These are phyloP conservation scores for Orestias chungarensis DNA, from an alignment of 2,797 vertebrate species.

Conservation along the genomic window DNA sequence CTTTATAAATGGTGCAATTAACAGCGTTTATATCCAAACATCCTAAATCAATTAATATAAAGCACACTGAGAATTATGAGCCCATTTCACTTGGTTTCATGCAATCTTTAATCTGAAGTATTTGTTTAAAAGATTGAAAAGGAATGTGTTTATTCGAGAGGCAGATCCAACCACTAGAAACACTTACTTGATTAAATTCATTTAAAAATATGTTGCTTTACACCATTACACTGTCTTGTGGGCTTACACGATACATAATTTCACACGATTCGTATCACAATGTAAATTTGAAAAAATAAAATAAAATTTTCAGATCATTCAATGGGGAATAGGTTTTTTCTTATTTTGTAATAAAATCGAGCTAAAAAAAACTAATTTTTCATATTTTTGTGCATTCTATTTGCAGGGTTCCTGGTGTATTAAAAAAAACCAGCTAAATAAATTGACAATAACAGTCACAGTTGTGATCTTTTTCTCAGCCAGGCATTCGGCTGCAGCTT, in stretches of 20 bases:
- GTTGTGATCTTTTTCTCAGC: slow-evolving; percentile 27
- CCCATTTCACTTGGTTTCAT: slow-evolving; percentile 60
- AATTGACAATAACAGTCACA: slow-evolving; percentile 66
- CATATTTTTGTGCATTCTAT: neutral
- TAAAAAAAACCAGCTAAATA: slow-evolving; percentile 41
- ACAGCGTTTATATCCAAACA: slow-evolving; percentile 80
- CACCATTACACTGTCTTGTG: slow-evolving; percentile 45
- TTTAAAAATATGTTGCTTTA: slow-evolving; percentile 40
- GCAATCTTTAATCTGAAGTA: slow-evolving; percentile 35
- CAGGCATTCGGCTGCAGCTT: slow-evolving; percentile 58
- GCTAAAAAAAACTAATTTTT: neutral
- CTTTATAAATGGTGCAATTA: slow-evolving; percentile 75
- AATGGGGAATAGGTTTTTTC: slow-evolving; percentile 3
- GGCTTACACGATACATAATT: no score
- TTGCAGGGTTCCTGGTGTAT: neutral
- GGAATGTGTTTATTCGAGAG: slow-evolving; percentile 14
- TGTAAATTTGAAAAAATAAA: no score
- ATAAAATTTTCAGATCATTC: no score
- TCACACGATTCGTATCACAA: no score
- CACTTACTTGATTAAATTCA: slow-evolving; percentile 5
- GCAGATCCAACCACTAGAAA: slow-evolving; percentile 1
- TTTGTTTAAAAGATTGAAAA: slow-evolving; percentile 27
- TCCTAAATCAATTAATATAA: slow-evolving; percentile 76
- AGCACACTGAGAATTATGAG: slow-evolving; percentile 57
- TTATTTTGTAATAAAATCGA: neutral